Evolutionary conservation across 1,140 invertebrate species (phyloP).

Genomic region (Berghia stephanieae): DNA sequence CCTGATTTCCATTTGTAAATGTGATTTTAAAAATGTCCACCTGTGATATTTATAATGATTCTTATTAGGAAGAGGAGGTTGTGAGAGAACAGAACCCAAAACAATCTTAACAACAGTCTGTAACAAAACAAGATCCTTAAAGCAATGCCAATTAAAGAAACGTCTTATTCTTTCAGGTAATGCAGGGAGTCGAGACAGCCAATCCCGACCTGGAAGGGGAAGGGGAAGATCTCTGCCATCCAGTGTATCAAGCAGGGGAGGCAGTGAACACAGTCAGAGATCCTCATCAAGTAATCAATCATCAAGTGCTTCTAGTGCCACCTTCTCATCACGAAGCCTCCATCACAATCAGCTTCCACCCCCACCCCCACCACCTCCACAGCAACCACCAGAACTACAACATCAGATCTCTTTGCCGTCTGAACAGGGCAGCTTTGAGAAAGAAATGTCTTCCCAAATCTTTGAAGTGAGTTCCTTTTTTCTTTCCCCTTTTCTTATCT

Average conservation of each 20-base stretch:
- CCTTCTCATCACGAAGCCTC: not conserved
- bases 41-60: no score
- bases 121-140: no score
- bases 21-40: no score
- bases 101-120: no score
- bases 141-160: no score
- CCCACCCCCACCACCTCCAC: constrained; percentile 25
- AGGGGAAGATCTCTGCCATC: constrained; percentile 23
- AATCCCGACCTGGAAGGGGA: constrained; percentile 9
- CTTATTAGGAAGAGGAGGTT: no score
- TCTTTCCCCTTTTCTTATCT: no score
- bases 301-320: not conserved
- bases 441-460: constrained; percentile 40
- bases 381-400: constrained; percentile 8
- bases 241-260: constrained; percentile 2
- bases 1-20: no score
- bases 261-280: no score
- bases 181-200: not conserved
- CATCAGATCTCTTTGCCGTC: constrained; percentile 3
- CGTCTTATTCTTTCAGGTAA: not conserved
- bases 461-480: constrained; percentile 39
- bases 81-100: no score
- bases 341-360: not conserved
- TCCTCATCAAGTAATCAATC: no score
- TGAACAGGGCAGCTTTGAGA: constrained; percentile 34